Evolutionary conservation across 2,888 invertebrate species (phyloP).

Genomic region (Erebia aethiops): DNA sequence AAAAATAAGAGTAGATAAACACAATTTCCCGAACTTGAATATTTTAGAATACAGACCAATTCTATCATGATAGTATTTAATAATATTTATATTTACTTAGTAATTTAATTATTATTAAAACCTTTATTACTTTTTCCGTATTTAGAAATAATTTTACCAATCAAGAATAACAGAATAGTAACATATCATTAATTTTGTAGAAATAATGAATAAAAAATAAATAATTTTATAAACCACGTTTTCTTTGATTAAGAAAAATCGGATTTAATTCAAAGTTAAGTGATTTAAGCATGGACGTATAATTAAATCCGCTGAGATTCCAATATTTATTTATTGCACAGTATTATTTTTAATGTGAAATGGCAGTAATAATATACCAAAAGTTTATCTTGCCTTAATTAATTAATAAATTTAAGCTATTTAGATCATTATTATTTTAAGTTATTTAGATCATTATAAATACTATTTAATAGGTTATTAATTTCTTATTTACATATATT

Average conservation of each 20-base stretch:
- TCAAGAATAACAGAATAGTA: constrained; percentile 75
- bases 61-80: too few relatives aligned
- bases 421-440: constrained; percentile 26
- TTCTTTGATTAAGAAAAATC: not conserved
- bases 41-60: too few relatives aligned
- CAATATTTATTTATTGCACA: not conserved
- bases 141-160: constrained; percentile 46
- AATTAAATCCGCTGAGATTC: not conserved
- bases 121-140: constrained; percentile 34
- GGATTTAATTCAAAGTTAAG: not conserved
- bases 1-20: too few relatives aligned
- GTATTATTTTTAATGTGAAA: constrained; percentile 4
- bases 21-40: too few relatives aligned
- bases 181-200: constrained; percentile 67
- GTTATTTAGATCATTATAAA: constrained; percentile 2
- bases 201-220: constrained; percentile 17
- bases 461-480: not conserved
- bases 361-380: constrained; percentile 38
- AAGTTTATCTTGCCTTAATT: constrained; percentile 49
- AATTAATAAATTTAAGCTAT: constrained; percentile 36
- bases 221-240: constrained; percentile 15
- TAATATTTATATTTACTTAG: not conserved
- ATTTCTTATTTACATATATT: constrained; percentile 13
- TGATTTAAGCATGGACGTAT: too few relatives aligned
- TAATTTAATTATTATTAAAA: constrained; percentile 36